Percentiles rank a stretch among this genome's conserved stretches.
phyloP scores from a whole-genome alignment of 2,797 vertebrate genomes.

The Paguma larvata region DNA sequence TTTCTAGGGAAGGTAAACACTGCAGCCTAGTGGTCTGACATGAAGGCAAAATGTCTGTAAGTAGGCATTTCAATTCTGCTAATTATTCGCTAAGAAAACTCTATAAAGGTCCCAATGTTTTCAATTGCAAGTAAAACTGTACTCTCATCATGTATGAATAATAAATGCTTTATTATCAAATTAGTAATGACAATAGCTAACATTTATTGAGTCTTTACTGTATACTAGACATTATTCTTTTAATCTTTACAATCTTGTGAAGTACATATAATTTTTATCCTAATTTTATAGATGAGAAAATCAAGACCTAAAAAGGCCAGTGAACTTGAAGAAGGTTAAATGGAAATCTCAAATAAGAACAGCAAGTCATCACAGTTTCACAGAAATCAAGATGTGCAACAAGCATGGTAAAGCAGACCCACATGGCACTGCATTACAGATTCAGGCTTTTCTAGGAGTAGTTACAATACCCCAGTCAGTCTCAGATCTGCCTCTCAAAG shows the following conservation, averaged over 20 bases:
- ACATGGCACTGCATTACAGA: not conserved
- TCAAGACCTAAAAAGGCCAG: not conserved
- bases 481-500: not conserved
- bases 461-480: not conserved
- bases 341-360: constrained; percentile 1
- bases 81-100: constrained; percentile 37
- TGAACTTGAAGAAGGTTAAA: not conserved
- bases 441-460: not conserved
- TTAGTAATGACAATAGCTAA: constrained; percentile 25
- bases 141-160: not conserved
- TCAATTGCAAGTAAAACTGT: constrained; percentile 53
- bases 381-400: not conserved
- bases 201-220: constrained; percentile 26
- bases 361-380: not conserved
- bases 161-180: constrained; percentile 40
- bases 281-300: constrained; percentile 43
- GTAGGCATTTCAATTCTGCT: not conserved
- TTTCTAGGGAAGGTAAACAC: constrained; percentile 34
- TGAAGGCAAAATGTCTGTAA: not conserved
- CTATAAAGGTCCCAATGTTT: constrained; percentile 19
- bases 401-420: not conserved
- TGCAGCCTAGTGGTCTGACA: constrained; percentile 11
- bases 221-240: constrained; percentile 13
- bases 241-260: not conserved
- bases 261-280: constrained; percentile 26